Evolutionary conservation across 2,113 vertebrate species (phyloP).

Genomic region (Morphnarchus princeps): DNA sequence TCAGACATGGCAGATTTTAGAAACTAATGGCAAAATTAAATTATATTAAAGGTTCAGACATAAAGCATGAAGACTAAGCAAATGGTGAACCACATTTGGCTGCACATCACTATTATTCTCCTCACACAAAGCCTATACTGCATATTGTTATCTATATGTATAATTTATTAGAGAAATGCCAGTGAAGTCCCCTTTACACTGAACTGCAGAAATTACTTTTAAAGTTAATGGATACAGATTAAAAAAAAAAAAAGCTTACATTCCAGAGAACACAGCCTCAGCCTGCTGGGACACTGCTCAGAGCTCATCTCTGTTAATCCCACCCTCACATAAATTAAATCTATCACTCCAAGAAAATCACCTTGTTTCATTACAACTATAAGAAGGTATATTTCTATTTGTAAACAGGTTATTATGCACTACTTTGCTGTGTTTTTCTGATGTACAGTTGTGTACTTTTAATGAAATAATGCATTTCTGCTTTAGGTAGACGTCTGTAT

Average conservation of each 20-base stretch:
- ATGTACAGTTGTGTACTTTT: background rate
- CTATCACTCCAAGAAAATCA: background rate
- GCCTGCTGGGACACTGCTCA: background rate
- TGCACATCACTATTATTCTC: background rate
- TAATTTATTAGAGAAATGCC: background rate
- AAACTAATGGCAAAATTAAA: slow-evolving; percentile 63
- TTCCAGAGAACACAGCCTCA: rapidly evolving
- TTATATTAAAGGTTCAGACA: slow-evolving; percentile 5
- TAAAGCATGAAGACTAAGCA: background rate
- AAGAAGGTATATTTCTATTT: rapidly evolving
- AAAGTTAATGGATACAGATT: background rate
- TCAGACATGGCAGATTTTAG: slow-evolving; percentile 27
- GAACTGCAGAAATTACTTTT: background rate
- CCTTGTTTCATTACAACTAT: rapidly evolving
- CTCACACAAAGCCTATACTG: background rate
- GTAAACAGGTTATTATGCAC: background rate
- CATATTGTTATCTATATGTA: background rate
- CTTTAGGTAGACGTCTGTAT: background rate
- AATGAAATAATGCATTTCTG: background rate
- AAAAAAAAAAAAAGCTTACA: background rate
- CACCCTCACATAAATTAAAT: background rate
- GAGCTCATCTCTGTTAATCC: rapidly evolving
- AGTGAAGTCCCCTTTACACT: background rate
- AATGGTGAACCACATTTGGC: background rate
- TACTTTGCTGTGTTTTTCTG: background rate